A percentile compares a stretch with the other conserved stretches of the same genome.
Evolutionary conservation across 2,113 vertebrate genomes (phyloP).

Genomic region (Ctenomys sociabilis): DNA sequence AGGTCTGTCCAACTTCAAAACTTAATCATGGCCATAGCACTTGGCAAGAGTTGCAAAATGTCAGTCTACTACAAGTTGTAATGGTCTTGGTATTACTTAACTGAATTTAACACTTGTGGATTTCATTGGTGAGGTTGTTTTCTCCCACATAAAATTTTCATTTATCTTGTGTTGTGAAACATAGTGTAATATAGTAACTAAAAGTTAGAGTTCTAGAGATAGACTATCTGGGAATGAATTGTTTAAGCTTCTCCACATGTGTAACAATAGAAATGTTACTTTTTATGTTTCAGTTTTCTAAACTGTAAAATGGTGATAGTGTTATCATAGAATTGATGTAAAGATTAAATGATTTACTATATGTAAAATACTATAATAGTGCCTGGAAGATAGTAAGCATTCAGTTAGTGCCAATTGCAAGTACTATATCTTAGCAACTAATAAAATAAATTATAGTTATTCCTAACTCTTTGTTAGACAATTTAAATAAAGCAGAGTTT

Average conservation of each 20-base stretch:
- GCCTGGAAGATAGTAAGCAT: neutral
- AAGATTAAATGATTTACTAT: conserved; percentile 41
- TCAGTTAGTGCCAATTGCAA: neutral
- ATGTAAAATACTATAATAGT: neutral
- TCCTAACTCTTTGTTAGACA: conserved; percentile 51
- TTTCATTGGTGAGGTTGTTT: conserved; percentile 32
- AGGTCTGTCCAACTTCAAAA: conserved; percentile 79
- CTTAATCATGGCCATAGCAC: conserved; percentile 62
- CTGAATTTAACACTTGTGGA: neutral
- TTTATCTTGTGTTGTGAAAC: conserved; percentile 58
- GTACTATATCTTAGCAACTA: conserved; percentile 15
- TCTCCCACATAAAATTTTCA: conserved; percentile 57
- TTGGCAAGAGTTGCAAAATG: conserved; percentile 62
- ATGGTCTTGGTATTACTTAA: conserved; percentile 58
- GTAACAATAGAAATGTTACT: conserved; percentile 60
- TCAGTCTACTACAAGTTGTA: conserved; percentile 61
- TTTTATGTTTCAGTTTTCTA: conserved; percentile 66
- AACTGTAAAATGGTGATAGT: conserved; percentile 32
- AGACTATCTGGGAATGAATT: neutral
- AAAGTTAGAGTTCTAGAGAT: conserved; percentile 26
- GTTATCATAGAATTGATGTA: neutral
- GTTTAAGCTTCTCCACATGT: conserved; percentile 14
- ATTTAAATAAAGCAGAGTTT: conserved; percentile 54
- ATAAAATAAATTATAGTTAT: conserved; percentile 37
- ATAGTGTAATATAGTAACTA: neutral